Conservation (phyloP, 2,888 invertebrate species). For the Drosophila vallismaia region DNA sequence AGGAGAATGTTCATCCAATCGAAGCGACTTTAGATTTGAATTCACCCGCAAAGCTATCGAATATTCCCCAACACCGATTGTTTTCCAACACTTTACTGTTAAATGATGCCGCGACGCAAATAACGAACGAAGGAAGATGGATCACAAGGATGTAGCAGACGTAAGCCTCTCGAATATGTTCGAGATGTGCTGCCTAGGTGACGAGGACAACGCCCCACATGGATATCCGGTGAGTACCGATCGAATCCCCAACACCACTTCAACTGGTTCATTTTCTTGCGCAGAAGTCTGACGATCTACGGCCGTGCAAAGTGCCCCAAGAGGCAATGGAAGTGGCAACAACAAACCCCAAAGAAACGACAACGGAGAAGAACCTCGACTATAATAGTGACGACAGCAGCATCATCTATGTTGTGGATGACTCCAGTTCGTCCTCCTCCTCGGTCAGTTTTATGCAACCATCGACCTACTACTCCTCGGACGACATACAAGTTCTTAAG, state of each 20-base stretch:
- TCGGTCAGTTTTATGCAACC: background rate
- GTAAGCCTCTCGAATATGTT: background rate
- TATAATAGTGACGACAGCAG: background rate
- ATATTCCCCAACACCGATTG: background rate
- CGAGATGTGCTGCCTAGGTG: background rate
- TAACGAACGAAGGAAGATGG: background rate
- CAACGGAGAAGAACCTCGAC: background rate
- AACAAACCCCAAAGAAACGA: background rate
- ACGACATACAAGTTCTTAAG: background rate
- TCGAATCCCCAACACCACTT: background rate
- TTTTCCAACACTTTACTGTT: background rate
- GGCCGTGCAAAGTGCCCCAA: constrained; percentile 8
- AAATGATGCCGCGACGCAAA: background rate
- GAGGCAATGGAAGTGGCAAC: background rate
- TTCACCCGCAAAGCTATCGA: background rate
- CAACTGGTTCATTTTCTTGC: constrained; percentile 5
- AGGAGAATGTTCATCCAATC: too few species aligned
- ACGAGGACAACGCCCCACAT: background rate
- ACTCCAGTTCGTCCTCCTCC: background rate
- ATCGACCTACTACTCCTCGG: background rate
- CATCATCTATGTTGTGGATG: background rate
- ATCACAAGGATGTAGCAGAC: background rate
- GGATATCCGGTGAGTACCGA: background rate
- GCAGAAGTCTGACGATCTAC: constrained; percentile 1
- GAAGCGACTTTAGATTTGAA: background rate